Evolutionary conservation across 2,113 vertebrate species (phyloP).

Genomic region (Cebus imitator): DNA sequence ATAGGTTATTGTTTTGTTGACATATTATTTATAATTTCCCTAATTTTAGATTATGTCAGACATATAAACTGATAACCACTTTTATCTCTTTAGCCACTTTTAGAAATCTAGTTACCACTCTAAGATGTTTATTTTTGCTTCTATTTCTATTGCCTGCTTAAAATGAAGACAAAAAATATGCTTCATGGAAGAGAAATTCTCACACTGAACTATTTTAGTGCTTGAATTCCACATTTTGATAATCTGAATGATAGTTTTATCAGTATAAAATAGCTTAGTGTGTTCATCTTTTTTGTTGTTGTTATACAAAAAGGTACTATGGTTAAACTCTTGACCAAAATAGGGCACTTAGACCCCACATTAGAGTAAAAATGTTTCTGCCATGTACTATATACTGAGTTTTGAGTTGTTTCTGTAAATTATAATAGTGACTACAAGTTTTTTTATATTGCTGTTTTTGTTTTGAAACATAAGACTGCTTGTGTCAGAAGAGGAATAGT

Average conservation of each 20-base stretch:
- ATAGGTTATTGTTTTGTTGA: background rate
- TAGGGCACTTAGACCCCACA: conserved; percentile 72
- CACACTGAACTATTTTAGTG: background rate
- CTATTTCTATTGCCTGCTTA: conserved; percentile 24
- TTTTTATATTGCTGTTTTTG: conserved; percentile 10
- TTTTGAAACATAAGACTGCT: conserved; percentile 28
- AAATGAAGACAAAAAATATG: background rate
- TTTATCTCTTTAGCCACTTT: background rate
- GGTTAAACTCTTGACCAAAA: conserved; percentile 80
- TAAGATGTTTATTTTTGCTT: conserved; percentile 33
- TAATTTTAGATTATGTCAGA: background rate
- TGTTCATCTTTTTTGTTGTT: conserved; percentile 73
- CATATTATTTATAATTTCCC: background rate
- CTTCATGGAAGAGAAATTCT: conserved; percentile 1
- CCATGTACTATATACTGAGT: conserved; percentile 62
- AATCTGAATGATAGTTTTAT: conserved; percentile 76
- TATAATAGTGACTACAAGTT: conserved; percentile 16
- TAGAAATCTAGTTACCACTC: conserved; percentile 41
- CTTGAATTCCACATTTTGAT: conserved; percentile 52
- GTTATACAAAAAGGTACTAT: conserved; percentile 65
- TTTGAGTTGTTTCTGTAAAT: conserved; percentile 78
- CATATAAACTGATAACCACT: background rate
- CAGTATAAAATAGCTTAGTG: conserved; percentile 78
- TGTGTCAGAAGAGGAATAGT: conserved; percentile 52
- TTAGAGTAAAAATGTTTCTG: conserved; percentile 71